phyloP scores from a whole-genome alignment of 1,140 invertebrate species.

The Drosophila ogumai region DNA sequence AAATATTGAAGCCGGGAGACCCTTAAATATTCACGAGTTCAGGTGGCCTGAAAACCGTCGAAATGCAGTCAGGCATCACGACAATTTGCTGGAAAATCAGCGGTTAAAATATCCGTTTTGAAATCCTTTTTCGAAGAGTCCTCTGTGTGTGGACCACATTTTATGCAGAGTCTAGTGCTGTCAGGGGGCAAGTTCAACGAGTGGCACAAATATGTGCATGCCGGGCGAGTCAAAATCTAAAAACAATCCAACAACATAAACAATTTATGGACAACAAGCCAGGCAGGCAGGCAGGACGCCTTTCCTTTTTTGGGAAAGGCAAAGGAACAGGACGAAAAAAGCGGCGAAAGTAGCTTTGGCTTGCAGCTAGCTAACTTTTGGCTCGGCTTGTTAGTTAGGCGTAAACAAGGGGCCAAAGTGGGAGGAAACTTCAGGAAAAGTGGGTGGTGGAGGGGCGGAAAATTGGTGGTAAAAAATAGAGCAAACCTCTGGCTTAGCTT shows the following conservation, averaged over 20 bases:
- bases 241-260: constrained; percentile 64
- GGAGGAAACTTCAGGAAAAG: not conserved
- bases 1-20: constrained; percentile 32
- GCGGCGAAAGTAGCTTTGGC: constrained; percentile 15
- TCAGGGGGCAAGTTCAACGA: constrained; percentile 72
- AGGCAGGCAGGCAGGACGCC: constrained; percentile 14
- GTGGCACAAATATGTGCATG: constrained; percentile 64
- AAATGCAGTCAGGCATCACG: constrained; percentile 10
- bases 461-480: constrained; percentile 2
- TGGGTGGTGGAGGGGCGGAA: not conserved
- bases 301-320: constrained; percentile 38
- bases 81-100: constrained; percentile 11
- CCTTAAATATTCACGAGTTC: constrained; percentile 36
- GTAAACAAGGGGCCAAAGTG: constrained; percentile 61
- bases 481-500: constrained; percentile 34
- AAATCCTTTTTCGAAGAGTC: not conserved
- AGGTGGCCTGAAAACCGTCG: constrained; percentile 23
- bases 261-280: constrained; percentile 76
- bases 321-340: constrained; percentile 6
- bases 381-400: constrained; percentile 75
- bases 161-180: not conserved
- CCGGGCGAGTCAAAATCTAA: constrained; percentile 4
- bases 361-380: constrained; percentile 71
- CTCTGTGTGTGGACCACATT: not conserved
- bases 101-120: constrained; percentile 1